phyloP scores from a whole-genome alignment of 2,113 vertebrate genomes.

The Pavo muticus region DNA sequence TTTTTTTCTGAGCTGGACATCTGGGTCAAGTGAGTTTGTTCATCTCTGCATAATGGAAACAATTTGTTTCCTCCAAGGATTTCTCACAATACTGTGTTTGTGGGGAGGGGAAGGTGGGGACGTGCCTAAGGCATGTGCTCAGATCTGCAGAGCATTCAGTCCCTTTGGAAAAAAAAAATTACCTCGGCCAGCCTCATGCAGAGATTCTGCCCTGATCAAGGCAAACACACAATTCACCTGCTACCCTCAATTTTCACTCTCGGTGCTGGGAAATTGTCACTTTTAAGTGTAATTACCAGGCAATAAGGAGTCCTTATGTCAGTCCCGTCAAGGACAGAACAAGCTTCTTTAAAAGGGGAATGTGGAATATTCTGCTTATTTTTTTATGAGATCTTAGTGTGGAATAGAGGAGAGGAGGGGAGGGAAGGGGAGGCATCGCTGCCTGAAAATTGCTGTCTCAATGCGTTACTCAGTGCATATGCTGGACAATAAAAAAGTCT shows the following conservation, averaged over 20 bases:
- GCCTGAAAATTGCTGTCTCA: background rate
- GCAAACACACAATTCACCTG: background rate
- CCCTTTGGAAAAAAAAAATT: background rate
- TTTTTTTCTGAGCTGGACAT: background rate
- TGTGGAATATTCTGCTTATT: background rate
- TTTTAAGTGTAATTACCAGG: background rate
- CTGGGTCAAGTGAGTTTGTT: background rate
- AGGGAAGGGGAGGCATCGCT: background rate
- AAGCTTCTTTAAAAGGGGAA: background rate
- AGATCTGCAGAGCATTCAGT: background rate
- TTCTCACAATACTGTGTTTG: background rate
- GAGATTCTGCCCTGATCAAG: background rate
- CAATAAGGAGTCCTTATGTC: background rate
- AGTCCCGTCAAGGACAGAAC: background rate
- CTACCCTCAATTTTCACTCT: background rate
- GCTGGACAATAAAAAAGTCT: background rate
- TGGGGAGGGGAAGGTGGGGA: fast-evolving
- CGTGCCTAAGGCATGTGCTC: background rate
- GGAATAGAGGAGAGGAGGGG: background rate
- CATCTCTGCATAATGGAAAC: background rate
- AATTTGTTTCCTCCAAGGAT: background rate
- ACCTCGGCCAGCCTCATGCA: background rate
- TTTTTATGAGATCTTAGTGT: background rate
- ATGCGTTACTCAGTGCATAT: background rate
- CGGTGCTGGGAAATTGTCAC: background rate